Percentiles rank a stretch among this genome's conserved stretches.
phyloP scores from a whole-genome alignment of 1,140 invertebrate species.

The Ips nitidus region DNA sequence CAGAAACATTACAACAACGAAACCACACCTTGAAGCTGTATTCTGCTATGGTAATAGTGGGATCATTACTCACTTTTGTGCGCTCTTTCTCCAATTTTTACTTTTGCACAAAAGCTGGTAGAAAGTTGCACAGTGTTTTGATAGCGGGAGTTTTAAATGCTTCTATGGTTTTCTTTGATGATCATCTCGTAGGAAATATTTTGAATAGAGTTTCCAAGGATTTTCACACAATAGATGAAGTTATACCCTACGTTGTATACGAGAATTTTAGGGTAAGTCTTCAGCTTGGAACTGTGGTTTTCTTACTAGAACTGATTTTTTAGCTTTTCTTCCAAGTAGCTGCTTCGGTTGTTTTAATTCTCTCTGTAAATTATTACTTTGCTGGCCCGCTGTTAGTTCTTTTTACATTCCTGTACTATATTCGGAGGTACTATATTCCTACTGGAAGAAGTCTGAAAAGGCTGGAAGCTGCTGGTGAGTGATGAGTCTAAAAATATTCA shows the following conservation, averaged over 20 bases:
- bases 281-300: not conserved
- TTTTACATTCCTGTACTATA: conserved; percentile 56
- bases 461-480: conserved; percentile 64
- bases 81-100: conserved; percentile 44
- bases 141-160: conserved; percentile 40
- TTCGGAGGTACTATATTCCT: conserved; percentile 62
- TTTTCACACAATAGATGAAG: conserved; percentile 43
- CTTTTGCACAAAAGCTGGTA: conserved; percentile 36
- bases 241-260: conserved; percentile 41
- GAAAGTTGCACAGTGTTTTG: conserved; percentile 41
- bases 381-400: conserved; percentile 55
- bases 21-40: conserved; percentile 62
- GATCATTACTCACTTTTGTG: conserved; percentile 58
- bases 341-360: conserved; percentile 33
- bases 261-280: conserved; percentile 41
- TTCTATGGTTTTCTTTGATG: conserved; percentile 46
- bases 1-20: conserved; percentile 13
- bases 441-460: conserved; percentile 67
- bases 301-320: conserved; percentile 13
- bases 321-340: conserved; percentile 17
- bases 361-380: conserved; percentile 31
- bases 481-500: not conserved
- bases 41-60: conserved; percentile 65
- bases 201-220: conserved; percentile 46
- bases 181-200: conserved; percentile 44